These are phyloP conservation scores for Gasteruption jaculator DNA, from an alignment of 2,888 invertebrate genomes.

Conservation along the genomic window DNA sequence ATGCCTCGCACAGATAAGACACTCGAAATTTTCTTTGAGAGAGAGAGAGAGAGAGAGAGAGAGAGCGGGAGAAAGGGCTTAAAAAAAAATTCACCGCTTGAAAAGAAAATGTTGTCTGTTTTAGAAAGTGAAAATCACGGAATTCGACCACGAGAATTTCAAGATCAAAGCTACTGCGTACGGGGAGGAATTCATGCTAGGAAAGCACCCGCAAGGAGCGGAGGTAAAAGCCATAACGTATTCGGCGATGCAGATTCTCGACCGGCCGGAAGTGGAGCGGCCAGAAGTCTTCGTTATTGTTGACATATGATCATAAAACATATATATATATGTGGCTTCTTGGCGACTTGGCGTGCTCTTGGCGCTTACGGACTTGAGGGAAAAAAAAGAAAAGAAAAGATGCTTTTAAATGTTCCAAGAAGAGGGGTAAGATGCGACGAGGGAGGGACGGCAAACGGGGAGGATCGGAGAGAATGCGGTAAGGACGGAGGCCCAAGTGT, in stretches of 20 bases:
- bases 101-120: no score
- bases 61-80: no score
- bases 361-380: conserved; percentile 8
- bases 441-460: no score
- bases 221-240: conserved; percentile 99
- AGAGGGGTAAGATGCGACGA: conserved; percentile 19
- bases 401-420: neutral
- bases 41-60: no score
- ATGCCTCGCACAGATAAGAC: no score
- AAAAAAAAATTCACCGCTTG: no score
- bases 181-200: conserved; percentile 91
- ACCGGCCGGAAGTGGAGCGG: conserved; percentile 64
- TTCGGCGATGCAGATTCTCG: conserved; percentile 94
- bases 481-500: conserved; percentile 20
- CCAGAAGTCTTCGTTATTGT: conserved; percentile 96
- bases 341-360: conserved; percentile 22
- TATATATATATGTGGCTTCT: no score
- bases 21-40: no score
- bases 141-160: conserved; percentile 80
- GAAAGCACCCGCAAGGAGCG: conserved; percentile 94
- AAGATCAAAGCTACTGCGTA: conserved; percentile 69
- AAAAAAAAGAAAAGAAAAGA: neutral
- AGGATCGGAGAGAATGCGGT: conserved; percentile 24
- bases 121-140: conserved; percentile 80
- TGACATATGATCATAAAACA: conserved; percentile 81